Base-by-base conservation (phyloP, 2,113 vertebrate species). In the Montifringilla adamsi region DNA sequence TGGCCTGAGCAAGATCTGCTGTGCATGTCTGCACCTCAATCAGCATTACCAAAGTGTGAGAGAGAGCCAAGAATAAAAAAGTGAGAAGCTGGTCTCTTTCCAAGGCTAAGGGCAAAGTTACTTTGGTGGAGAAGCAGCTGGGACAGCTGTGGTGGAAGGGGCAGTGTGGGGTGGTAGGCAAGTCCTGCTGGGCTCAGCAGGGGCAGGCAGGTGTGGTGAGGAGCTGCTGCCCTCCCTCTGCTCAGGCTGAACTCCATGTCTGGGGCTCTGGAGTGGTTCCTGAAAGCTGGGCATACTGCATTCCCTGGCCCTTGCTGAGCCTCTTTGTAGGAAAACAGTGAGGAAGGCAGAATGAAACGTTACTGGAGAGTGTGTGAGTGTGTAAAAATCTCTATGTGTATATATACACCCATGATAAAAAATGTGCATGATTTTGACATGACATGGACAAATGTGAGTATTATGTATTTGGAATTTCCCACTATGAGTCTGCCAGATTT, bases 391-490 rank as follows among this genome's bases (percentile, higher is more conserved):
- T 10, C 8, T 12, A 4, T 37, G 9, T 26, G 5, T 6, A 20
- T 3, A 28, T 4, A 21, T 6, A 31, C 0, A 15, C 1, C 4
- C 9, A 5, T 33, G 27, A 7, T 23, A 11, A 26, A 39, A 60
- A 23, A 39, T 16, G 16, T 1, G 8, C n/a, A n/a, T 46, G n/a
- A n/a, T 31, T 56, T 84, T 41, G 82, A 80, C 22, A 16, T 21
- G 59, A 44, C 31, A 74, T 60, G 3, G 6, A 59, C 47, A 84
- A 94, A 90, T 33, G 11, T 1, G 15, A 58, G 16, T 44, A 9
- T 78, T 81, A 55, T 24, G 11, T 66, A 7, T 84, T 89, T 89
- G 73, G 73, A 93, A 53, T 35, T 87, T 60, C 76, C 58, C 22
- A 5, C 44, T 60, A 1, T 55, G 43, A 49, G 21, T 39, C 60